Base-by-base conservation (phyloP, 2,888 invertebrate genomes). In the Cephonodes hylas region DNA sequence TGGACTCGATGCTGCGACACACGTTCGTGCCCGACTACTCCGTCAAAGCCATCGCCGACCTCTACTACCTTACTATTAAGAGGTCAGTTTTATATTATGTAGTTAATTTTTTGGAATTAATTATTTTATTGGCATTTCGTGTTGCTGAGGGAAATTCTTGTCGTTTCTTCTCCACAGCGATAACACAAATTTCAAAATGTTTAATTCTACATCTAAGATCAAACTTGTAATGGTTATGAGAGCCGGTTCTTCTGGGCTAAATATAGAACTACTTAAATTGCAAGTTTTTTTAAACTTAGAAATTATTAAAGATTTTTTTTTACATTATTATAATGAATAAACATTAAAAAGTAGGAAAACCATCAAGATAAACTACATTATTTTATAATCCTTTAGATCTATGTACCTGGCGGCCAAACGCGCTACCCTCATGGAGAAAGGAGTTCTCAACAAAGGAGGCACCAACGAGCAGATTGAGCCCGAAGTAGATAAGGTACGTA, bases 1-100 rank as follows among this genome's bases (percentile, higher is more conserved):
- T 97, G 88, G 97, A 97, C 80, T 93, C 96, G 0, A 94, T 96
- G 93, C 81, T 96, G 64, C 94, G 96, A 38, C 95, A 96, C 85
- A 95, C 96, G 2, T 99, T 98, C 91, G 95, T 96, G 48, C 99
- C 99, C 0, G 99, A 99, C 88, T 99, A 98, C 91, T 95, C 97
- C 7, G 97, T 99, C 7, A 94, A 96, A 25, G 97, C 98, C 5
- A 94, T 96, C 68, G 95, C 96, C 0, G 98, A 98, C 83, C 94
- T 98, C 0, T 95, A 97, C 82, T 99, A 97, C 85, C 93, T 98
- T 69, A 95, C 96, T 73, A 95, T 99, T 70, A 96, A 96, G 77
- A 94, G 97, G 92, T 91, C 67, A 72, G 68, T 59, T 23, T n/a
- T 25, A 7, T 53, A 48, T 15, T 18, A 27, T 25, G 18, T 15